phyloP scores from a whole-genome alignment of 2,797 vertebrate genomes.

The Chelon auratus region DNA sequence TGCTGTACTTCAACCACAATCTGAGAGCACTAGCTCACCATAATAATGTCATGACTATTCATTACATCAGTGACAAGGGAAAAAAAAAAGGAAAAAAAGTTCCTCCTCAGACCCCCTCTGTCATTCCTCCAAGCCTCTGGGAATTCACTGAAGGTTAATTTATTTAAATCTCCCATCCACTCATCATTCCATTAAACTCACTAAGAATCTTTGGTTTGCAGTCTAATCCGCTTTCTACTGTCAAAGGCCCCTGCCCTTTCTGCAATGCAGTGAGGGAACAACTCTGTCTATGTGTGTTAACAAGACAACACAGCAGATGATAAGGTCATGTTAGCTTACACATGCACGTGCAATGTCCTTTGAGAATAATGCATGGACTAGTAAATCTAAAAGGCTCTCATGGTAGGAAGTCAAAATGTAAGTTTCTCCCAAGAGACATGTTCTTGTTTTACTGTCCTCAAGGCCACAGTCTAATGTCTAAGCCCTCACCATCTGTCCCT shows the following conservation, averaged over 20 bases:
- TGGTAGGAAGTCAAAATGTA: slow-evolving; percentile 41
- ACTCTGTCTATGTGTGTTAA: slow-evolving; percentile 35
- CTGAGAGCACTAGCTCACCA: slow-evolving; percentile 2
- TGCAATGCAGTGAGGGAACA: slow-evolving; percentile 32
- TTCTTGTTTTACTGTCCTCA: slow-evolving; percentile 24
- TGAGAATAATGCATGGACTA: slow-evolving; percentile 27
- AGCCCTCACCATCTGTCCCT: slow-evolving; percentile 55
- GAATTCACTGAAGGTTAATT: slow-evolving; percentile 90
- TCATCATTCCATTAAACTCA: slow-evolving; percentile 89
- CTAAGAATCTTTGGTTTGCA: slow-evolving; percentile 87
- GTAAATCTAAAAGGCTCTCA: slow-evolving; percentile 22
- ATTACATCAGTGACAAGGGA: slow-evolving; percentile 80
- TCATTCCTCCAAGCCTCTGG: slow-evolving; percentile 77
- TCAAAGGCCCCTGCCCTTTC: slow-evolving; percentile 77
- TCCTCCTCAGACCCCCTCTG: slow-evolving; percentile 75
- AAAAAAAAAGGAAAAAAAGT: slow-evolving; percentile 58
- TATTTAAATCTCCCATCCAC: slow-evolving; percentile 88
- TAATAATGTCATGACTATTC: slow-evolving; percentile 81
- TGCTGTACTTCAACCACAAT: slow-evolving; percentile 8
- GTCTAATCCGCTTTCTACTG: slow-evolving; percentile 86
- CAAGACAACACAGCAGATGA: slow-evolving; percentile 60
- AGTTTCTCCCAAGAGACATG: slow-evolving; percentile 22
- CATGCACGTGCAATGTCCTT: slow-evolving; percentile 28
- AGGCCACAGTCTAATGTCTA: slow-evolving; percentile 16
- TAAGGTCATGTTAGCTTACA: slow-evolving; percentile 72